Base-by-base conservation (phyloP, 1,140 invertebrate genomes). In the Sminthurinus signatus region DNA sequence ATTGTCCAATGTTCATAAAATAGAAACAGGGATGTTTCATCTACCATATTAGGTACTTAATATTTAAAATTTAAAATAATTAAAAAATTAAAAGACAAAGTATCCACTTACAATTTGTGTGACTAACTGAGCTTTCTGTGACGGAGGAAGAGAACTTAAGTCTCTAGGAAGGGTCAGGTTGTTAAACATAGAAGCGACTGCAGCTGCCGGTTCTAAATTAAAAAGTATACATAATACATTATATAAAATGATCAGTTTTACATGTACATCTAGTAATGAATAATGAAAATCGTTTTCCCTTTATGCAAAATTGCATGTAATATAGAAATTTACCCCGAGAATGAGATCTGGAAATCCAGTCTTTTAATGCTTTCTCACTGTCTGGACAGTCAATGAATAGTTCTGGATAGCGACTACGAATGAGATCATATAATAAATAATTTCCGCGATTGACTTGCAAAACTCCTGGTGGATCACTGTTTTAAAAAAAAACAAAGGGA, bases 381-480 rank as follows among this genome's bases (percentile, higher is more conserved):
- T 82, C 72, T 1, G 15, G 21, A n/a, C 19, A 2, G 31, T 81
- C 73, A 65, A 79, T 76, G 56, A 87, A 81, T 63, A 91, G 74
- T 56, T 84, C 78, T 1, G 91, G 91, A 80, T 90, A 93, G 27
- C 93, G 83, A 69, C 82, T 79, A 51, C 79, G 78, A 2, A 98
- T 73, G 29, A 96, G 72, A 73, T 86, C 86, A 12, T 86, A 74
- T 12, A 95, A 75, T 14, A 98, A 78, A 74, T 84, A 76, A 77
- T 97, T 97, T 48, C 89, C 91, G 69, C 93, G 80, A 76, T 98
- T 98, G 4, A 87, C 86, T 0, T 81, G 75, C n/a, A 95, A 75
- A 62, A 82, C 64, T 39, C 56, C 66, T 1, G 65, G 59, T 21
- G 62, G 64, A 42, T 72, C 67, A 29, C 60, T n/a, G n/a, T n/a